A percentile compares a stretch with the other conserved stretches of the same genome.
These are phyloP conservation scores for Notodonta dromedarius DNA, from an alignment of 2,888 invertebrate species.

Conservation along the genomic window DNA sequence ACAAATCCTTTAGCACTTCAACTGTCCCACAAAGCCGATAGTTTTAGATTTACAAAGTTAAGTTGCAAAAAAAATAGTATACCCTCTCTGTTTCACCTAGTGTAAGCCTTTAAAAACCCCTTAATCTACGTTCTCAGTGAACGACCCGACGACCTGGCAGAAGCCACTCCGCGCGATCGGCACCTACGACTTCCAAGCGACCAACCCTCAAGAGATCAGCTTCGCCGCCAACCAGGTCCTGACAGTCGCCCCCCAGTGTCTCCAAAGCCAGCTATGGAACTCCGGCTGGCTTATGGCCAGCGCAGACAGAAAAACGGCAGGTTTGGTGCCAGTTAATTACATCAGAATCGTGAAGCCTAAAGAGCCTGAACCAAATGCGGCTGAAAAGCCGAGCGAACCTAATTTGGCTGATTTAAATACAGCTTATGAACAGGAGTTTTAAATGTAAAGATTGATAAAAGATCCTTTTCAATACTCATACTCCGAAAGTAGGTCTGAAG, in stretches of 20 bases:
- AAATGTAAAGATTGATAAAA: conserved; percentile 8
- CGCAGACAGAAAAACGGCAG: conserved; percentile 82
- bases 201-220: conserved; percentile 89
- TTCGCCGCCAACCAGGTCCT: conserved; percentile 91
- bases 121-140: conserved; percentile 67
- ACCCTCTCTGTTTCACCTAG: too few relatives aligned
- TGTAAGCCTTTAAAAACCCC: too few relatives aligned
- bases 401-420: conserved; percentile 43
- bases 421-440: conserved; percentile 47
- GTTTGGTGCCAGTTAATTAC: conserved; percentile 87
- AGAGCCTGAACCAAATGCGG: conserved; percentile 10
- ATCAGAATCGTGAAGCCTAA: conserved; percentile 67
- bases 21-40: too few relatives aligned
- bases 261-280: conserved; percentile 89
- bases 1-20: too few relatives aligned
- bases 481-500: too few relatives aligned
- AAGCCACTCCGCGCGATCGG: conserved; percentile 87
- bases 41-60: too few relatives aligned
- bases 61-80: too few relatives aligned
- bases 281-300: conserved; percentile 88
- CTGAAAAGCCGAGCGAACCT: conserved; percentile 22
- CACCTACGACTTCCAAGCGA: conserved; percentile 90
- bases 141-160: conserved; percentile 88
- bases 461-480: too few relatives aligned
- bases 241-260: conserved; percentile 91